These are phyloP conservation scores for Aeoliscus strigatus DNA, from an alignment of 2,797 vertebrate genomes.

Conservation along the genomic window DNA sequence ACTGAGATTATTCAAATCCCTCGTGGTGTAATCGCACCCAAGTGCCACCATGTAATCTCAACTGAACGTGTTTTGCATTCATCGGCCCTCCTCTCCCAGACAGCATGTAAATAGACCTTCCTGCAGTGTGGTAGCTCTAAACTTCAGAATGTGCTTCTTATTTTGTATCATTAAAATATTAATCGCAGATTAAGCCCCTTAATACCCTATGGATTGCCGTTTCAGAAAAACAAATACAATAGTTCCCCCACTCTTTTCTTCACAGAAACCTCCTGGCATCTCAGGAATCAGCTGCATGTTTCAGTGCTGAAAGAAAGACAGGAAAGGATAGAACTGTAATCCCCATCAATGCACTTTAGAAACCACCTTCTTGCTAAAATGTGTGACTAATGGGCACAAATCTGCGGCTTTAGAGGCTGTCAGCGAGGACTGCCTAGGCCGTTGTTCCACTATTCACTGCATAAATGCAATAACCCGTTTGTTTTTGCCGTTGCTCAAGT, in stretches of 20 bases:
- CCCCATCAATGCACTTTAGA: constrained; percentile 79
- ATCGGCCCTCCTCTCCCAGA: constrained; percentile 40
- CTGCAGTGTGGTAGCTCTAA: constrained; percentile 57
- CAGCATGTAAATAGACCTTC: constrained; percentile 59
- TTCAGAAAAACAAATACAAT: constrained; percentile 77
- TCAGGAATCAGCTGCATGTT: constrained; percentile 73
- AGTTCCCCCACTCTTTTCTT: constrained; percentile 64
- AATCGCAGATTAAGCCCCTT: constrained; percentile 77
- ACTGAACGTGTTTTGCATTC: constrained; percentile 52
- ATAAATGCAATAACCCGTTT: constrained; percentile 72
- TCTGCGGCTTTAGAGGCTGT: constrained; percentile 78
- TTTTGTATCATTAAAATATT: constrained; percentile 80
- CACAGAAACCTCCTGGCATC: constrained; percentile 73
- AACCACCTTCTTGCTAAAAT: constrained; percentile 82
- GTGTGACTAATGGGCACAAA: constrained; percentile 86
- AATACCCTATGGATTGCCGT: constrained; percentile 73
- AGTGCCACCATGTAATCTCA: constrained; percentile 66
- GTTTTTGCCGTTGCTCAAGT: constrained; percentile 61
- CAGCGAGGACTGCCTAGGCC: constrained; percentile 71
- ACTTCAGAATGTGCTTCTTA: constrained; percentile 59
- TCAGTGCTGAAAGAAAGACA: constrained; percentile 71
- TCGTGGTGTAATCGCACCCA: constrained; percentile 56
- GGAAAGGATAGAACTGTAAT: constrained; percentile 80
- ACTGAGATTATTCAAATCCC: constrained; percentile 74
- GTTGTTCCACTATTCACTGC: constrained; percentile 71